Evolutionary conservation across 1,140 invertebrate genomes (phyloP).

Genomic region (Drosophila ogumai): DNA sequence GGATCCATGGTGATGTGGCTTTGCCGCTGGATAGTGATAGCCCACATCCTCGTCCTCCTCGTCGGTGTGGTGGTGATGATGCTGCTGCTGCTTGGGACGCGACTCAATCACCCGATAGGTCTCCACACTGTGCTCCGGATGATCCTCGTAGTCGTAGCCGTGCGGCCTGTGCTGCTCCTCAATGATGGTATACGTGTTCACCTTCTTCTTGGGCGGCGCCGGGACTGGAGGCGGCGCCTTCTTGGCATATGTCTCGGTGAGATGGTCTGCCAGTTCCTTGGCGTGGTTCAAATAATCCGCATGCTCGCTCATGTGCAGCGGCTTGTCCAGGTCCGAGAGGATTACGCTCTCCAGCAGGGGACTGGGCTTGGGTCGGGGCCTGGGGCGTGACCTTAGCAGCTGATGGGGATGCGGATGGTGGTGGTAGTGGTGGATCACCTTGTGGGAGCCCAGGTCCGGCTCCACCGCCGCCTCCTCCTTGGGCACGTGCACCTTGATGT

Average conservation of each 20-base stretch:
- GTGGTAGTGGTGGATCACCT: conserved; percentile 76
- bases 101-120: conserved; percentile 66
- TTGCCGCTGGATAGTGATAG: conserved; percentile 46
- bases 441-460: conserved; percentile 38
- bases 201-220: conserved; percentile 64
- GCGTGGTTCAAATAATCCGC: conserved; percentile 76
- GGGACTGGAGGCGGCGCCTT: conserved; percentile 31
- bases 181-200: conserved; percentile 75
- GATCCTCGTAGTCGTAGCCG: conserved; percentile 51
- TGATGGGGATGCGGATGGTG: conserved; percentile 63
- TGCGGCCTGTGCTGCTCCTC: conserved; percentile 60
- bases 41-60: conserved; percentile 49
- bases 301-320: conserved; percentile 71
- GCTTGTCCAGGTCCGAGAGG: conserved; percentile 70
- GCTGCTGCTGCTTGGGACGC: conserved; percentile 42
- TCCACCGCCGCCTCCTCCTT: conserved; percentile 57
- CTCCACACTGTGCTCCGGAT: conserved; percentile 53
- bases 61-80: conserved; percentile 34
- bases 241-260: conserved; percentile 58
- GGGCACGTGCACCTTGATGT: conserved; percentile 79
- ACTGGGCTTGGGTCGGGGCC: conserved; percentile 51
- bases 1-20: conserved; percentile 14
- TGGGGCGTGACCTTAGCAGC: neutral
- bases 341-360: conserved; percentile 71
- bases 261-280: conserved; percentile 68